Evolutionary conservation across 2,797 vertebrate genomes (phyloP).

Genomic region (Austrolebias charrua): DNA sequence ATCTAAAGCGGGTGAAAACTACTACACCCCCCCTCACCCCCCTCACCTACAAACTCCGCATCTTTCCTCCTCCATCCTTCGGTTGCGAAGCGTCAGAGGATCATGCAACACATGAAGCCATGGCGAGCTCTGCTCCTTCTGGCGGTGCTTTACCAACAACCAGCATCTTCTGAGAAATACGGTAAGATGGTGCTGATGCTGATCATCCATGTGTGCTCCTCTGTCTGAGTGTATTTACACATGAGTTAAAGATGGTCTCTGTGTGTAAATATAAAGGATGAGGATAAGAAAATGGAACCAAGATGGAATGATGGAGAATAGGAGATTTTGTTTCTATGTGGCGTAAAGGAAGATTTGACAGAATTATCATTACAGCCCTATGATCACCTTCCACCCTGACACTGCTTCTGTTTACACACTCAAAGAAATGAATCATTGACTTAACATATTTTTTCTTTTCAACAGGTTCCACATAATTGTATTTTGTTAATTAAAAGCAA

Average conservation of each 20-base stretch:
- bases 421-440: too few species aligned
- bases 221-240: not conserved
- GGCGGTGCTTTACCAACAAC: slow-evolving; percentile 50
- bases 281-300: slow-evolving; percentile 24
- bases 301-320: slow-evolving; percentile 14
- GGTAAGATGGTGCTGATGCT: slow-evolving; percentile 52
- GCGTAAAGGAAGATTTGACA: not conserved
- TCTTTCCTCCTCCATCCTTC: slow-evolving; percentile 36
- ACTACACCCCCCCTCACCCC: not conserved
- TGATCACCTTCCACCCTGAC: not conserved
- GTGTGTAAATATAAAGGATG: slow-evolving; percentile 6
- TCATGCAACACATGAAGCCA: slow-evolving; percentile 66
- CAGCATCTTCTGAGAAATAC: slow-evolving; percentile 68
- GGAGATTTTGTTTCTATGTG: not conserved
- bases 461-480: too few species aligned
- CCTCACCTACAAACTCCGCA: slow-evolving; percentile 9
- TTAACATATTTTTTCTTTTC: not conserved
- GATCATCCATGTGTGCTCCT: too few species aligned
- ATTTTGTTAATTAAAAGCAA: too few species aligned
- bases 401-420: not conserved
- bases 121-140: slow-evolving; percentile 69
- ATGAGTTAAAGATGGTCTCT: not conserved
- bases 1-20: slow-evolving; percentile 38
- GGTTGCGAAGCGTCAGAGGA: slow-evolving; percentile 44
- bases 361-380: not conserved